Evolutionary conservation across 2,888 invertebrate genomes (phyloP), one percentile per base, ranked within the genome.

Genomic region (Torymus texanus): DNA sequence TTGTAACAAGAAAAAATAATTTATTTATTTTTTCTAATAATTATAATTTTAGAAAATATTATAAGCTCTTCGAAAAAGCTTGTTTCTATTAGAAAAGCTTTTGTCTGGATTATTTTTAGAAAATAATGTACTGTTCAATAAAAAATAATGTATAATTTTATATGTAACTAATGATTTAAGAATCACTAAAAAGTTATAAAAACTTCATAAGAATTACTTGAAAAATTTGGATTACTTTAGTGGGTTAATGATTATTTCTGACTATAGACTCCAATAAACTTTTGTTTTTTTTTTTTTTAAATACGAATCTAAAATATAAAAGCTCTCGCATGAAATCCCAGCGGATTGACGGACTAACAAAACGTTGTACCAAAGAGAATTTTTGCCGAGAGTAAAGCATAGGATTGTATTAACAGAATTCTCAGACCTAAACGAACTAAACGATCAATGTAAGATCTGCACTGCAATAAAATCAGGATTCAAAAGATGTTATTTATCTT

Each of bases 331-430:
- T 16, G n/a, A 78, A 61, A 73, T 78, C 13, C 21, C 12, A 56
- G 62, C 56, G n/a, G 21, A 73, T 14, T 59, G 24, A 72, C n/a
- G 58, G 21, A 68, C 50, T 56, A 51, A 66, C 29, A 41, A 65
- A 53, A n/a, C 59, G 21, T 73, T 72, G 55, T 75, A 79, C 72
- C 79, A 80, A 80, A 76, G 79, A 80, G 62, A 80, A 71, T 12
- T 59, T 74, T 59, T 14, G 67, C 16, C 29, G 65, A 61, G 41
- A 55, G 59, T 58, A 1, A 58, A 58, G 29, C 29, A 18, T 61
- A 68, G 12, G 10, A 74, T 29, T 71, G 21, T 24, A 59, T 75
- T 72, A 67, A 21, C 16, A 53, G 18, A 13, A 56, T 61, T 75
- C 18, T 70, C 21, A 79, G 55, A 70, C 41, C 18, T 62, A 41